These are phyloP conservation scores for Cydia pomonella DNA, from an alignment of 1,140 invertebrate species.

Conservation along the genomic window DNA sequence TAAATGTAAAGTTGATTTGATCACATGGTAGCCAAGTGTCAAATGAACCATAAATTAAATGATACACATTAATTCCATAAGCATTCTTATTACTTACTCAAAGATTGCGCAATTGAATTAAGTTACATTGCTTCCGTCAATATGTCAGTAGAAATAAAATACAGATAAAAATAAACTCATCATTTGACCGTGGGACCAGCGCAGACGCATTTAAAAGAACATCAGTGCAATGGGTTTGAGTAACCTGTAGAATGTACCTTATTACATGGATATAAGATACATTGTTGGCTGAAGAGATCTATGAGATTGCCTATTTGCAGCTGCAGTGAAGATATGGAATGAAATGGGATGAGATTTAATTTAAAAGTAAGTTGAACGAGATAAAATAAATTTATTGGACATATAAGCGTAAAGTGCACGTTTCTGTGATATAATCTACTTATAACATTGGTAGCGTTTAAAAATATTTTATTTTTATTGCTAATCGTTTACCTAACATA, in stretches of 20 bases:
- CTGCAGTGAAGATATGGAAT: constrained; percentile 20
- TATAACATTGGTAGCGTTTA: neutral
- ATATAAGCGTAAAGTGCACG: neutral
- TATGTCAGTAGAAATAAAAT: constrained; percentile 23
- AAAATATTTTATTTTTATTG: neutral
- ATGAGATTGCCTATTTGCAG: constrained; percentile 10
- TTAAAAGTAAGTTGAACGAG: constrained; percentile 2
- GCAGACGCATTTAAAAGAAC: constrained; percentile 50
- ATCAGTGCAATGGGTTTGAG: constrained; percentile 40
- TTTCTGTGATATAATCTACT: neutral
- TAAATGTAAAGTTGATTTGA: too few relatives aligned
- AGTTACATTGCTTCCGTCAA: neutral
- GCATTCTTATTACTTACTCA: neutral
- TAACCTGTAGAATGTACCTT: neutral
- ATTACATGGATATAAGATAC: neutral
- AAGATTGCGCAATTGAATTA: constrained; percentile 33
- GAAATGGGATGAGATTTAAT: constrained; percentile 28
- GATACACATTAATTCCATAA: neutral
- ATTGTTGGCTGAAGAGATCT: neutral
- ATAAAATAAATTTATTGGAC: constrained; percentile 8
- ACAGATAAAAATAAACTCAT: constrained; percentile 28
- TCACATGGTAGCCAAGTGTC: constrained; percentile 14
- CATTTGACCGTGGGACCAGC: constrained; percentile 43
- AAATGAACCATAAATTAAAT: neutral
- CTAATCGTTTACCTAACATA: neutral